phyloP scores from a whole-genome alignment of 2,888 invertebrate species.

The Phrixothrix hirtus region DNA sequence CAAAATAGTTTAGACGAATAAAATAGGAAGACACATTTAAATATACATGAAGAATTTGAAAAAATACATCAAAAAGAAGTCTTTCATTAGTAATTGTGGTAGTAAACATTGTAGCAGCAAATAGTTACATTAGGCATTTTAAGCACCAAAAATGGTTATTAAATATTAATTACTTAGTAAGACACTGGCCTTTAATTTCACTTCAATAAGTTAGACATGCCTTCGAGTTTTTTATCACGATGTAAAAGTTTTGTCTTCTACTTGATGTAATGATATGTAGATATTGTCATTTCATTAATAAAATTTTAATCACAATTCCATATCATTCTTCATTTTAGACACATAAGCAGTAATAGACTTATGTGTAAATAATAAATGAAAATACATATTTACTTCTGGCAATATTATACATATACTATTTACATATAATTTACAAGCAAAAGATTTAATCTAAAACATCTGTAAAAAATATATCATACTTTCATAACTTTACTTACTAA shows the following conservation, averaged over 20 bases:
- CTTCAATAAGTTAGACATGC: slow-evolving; percentile 44
- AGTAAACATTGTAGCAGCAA: slow-evolving; percentile 47
- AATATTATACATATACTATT: slow-evolving; percentile 26
- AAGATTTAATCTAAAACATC: slow-evolving; percentile 17
- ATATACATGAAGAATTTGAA: slow-evolving; percentile 3
- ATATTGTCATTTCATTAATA: slow-evolving; percentile 53
- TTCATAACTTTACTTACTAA: slow-evolving; percentile 17
- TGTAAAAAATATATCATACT: slow-evolving; percentile 19
- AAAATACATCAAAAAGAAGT: slow-evolving; percentile 30
- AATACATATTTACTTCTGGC: slow-evolving; percentile 27
- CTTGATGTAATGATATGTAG: slow-evolving; percentile 52
- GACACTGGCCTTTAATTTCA: slow-evolving; percentile 42
- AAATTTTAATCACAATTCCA: slow-evolving; percentile 49
- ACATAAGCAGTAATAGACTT: slow-evolving; percentile 18
- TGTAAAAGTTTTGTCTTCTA: slow-evolving; percentile 47
- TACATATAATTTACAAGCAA: slow-evolving; percentile 23
- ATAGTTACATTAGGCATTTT: slow-evolving; percentile 51
- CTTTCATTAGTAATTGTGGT: slow-evolving; percentile 36
- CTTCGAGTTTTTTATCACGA: slow-evolving; percentile 55
- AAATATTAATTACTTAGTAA: slow-evolving; percentile 43
- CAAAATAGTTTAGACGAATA: not conserved
- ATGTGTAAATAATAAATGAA: slow-evolving; percentile 23
- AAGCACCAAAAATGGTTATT: slow-evolving; percentile 50
- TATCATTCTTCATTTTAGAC: slow-evolving; percentile 23
- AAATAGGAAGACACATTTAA: not conserved